Conservation (phyloP, 2,797 vertebrate genomes). For the Sebastes taczanowskii region DNA sequence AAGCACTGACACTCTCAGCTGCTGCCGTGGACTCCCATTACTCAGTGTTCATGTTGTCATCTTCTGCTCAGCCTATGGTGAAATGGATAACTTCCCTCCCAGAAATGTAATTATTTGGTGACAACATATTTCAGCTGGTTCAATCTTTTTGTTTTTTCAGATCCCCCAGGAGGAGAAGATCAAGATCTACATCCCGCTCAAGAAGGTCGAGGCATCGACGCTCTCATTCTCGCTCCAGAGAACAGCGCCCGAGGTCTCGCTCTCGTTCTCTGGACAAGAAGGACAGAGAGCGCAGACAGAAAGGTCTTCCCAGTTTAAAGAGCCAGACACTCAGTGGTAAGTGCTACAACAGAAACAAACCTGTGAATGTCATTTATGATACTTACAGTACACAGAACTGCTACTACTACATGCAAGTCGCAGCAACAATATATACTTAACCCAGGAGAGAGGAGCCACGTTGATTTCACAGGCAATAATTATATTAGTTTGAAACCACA, state of each 20-base stretch:
- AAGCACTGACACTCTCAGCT: background rate
- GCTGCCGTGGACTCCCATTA: background rate
- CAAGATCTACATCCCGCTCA: constrained; percentile 89
- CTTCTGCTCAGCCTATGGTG: background rate
- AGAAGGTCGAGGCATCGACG: constrained; percentile 87
- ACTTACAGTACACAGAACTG: background rate
- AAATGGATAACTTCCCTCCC: background rate
- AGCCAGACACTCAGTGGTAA: constrained; percentile 91
- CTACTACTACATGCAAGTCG: background rate
- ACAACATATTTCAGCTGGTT: background rate
- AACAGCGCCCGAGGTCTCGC: constrained; percentile 85
- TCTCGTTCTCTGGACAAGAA: constrained; percentile 89
- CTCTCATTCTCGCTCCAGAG: constrained; percentile 89
- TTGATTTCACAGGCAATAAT: background rate
- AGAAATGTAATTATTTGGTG: background rate
- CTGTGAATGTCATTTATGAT: background rate
- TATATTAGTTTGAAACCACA: background rate
- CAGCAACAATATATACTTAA: background rate
- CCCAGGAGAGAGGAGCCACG: background rate
- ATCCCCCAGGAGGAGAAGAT: constrained; percentile 92
- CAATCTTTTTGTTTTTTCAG: constrained; percentile 68
- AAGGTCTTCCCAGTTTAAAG: constrained; percentile 91
- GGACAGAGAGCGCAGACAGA: constrained; percentile 90
- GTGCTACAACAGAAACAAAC: constrained; percentile 12
- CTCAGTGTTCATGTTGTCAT: background rate